phyloP scores from a whole-genome alignment of 1,140 invertebrate genomes.

The Cyphomyrmex costatus region DNA sequence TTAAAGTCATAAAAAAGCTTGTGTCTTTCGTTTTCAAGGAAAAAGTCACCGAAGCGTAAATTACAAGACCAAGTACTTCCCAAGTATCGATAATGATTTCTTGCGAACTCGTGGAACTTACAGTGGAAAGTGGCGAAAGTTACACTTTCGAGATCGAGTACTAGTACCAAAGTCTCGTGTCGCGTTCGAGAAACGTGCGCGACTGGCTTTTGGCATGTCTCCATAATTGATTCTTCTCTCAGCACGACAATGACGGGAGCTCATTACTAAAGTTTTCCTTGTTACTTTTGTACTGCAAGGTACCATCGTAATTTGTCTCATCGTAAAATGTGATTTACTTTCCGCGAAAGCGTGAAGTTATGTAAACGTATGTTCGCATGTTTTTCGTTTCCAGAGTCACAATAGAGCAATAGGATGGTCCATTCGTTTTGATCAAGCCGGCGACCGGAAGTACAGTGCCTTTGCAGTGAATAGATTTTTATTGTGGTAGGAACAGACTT shows the following conservation, averaged over 20 bases:
- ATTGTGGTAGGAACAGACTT: not conserved
- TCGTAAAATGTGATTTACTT: slow-evolving; percentile 30
- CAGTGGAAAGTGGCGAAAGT: slow-evolving; percentile 41
- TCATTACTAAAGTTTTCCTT: slow-evolving; percentile 45
- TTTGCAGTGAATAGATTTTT: not conserved
- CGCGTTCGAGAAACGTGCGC: slow-evolving; percentile 29
- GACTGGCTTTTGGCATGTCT: slow-evolving; percentile 50
- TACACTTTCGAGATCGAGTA: slow-evolving; percentile 24
- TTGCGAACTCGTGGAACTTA: slow-evolving; percentile 9
- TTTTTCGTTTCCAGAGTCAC: slow-evolving; percentile 18
- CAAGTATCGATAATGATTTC: slow-evolving; percentile 58
- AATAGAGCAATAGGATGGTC: not conserved
- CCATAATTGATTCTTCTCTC: slow-evolving; percentile 59
- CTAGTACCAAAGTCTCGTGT: not conserved
- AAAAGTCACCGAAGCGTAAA: not conserved
- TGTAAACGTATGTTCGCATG: slow-evolving; percentile 20
- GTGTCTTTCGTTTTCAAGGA: not conserved
- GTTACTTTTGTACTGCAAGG: slow-evolving; percentile 28
- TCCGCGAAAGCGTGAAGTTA: slow-evolving; percentile 22
- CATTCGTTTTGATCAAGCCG: slow-evolving; percentile 36
- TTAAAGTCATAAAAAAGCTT: slow-evolving; percentile 25
- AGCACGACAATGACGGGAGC: not conserved
- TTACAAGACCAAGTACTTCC: slow-evolving; percentile 13
- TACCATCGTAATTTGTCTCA: not conserved
- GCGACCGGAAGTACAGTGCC: slow-evolving; percentile 2